phyloP scores from a whole-genome alignment of 2,113 vertebrate genomes.

The Hippocampus abdominalis region DNA sequence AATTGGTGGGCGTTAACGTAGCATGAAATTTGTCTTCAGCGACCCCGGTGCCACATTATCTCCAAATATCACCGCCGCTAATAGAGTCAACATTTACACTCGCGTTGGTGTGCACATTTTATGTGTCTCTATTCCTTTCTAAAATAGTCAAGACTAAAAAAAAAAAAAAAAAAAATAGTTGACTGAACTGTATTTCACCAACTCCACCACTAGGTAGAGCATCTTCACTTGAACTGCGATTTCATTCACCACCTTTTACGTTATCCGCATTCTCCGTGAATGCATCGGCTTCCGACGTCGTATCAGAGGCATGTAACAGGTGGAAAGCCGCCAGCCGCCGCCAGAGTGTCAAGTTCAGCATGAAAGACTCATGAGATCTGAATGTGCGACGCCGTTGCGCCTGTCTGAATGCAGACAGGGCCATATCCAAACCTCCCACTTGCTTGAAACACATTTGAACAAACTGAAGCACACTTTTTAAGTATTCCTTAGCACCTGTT shows the following conservation, averaged over 20 bases:
- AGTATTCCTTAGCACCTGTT: neutral
- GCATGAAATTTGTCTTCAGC: conserved; percentile 67
- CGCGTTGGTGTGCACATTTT: neutral
- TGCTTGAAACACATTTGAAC: neutral
- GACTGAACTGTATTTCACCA: neutral
- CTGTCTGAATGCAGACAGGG: neutral
- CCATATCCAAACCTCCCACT: too few species aligned
- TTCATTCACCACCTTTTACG: neutral
- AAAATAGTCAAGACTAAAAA: neutral
- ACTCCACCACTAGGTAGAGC: neutral
- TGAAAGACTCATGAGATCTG: neutral
- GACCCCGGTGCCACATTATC: conserved; percentile 41
- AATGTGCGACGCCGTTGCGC: neutral
- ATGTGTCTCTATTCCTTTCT: neutral
- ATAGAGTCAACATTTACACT: conserved; percentile 1
- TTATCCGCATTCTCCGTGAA: neutral
- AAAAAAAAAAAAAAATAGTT: too few species aligned
- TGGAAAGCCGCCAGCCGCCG: too few species aligned
- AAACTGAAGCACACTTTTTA: neutral
- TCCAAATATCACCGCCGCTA: conserved; percentile 15
- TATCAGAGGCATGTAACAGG: too few species aligned
- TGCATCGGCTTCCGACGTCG: neutral
- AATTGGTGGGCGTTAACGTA: conserved; percentile 68
- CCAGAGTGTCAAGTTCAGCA: neutral
- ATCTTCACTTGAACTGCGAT: neutral